phyloP scores from a whole-genome alignment of 2,888 invertebrate genomes.

The Malacosoma neustria region DNA sequence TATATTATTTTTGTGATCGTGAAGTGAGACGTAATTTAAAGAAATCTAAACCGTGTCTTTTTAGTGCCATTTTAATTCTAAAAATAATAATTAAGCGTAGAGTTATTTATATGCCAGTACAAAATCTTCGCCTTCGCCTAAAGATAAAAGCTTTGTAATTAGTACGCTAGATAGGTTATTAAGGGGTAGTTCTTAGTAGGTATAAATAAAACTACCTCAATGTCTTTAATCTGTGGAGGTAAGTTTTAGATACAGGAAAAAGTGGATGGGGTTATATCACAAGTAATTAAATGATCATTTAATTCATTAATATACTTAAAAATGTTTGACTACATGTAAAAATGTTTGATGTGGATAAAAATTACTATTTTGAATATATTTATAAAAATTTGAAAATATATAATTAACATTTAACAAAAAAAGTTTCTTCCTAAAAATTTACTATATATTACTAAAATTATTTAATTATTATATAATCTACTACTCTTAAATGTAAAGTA shows the following conservation, averaged over 20 bases:
- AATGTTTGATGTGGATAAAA: conserved; percentile 13
- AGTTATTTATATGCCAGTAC: conserved; percentile 61
- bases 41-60: conserved; percentile 57
- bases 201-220: conserved; percentile 34
- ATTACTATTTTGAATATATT: conserved; percentile 15
- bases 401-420: too few relatives aligned
- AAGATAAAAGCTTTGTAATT: conserved; percentile 46
- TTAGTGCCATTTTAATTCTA: conserved; percentile 63
- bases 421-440: too few relatives aligned
- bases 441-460: too few relatives aligned
- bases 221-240: conserved; percentile 70
- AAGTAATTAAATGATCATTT: too few relatives aligned
- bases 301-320: too few relatives aligned
- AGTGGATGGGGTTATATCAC: conserved; percentile 17
- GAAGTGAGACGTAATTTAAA: conserved; percentile 14
- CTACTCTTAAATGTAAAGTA: too few relatives aligned
- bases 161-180: conserved; percentile 53
- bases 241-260: conserved; percentile 27
- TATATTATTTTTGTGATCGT: conserved; percentile 34
- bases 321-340: too few relatives aligned
- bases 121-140: conserved; percentile 69
- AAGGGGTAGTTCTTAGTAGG: conserved; percentile 21
- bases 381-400: conserved; percentile 4
- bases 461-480: too few relatives aligned
- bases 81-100: conserved; percentile 38